Evolutionary conservation across 2,113 vertebrate genomes (phyloP), one percentile per base, ranked within the genome.

Genomic region (Ciconia boyciana): DNA sequence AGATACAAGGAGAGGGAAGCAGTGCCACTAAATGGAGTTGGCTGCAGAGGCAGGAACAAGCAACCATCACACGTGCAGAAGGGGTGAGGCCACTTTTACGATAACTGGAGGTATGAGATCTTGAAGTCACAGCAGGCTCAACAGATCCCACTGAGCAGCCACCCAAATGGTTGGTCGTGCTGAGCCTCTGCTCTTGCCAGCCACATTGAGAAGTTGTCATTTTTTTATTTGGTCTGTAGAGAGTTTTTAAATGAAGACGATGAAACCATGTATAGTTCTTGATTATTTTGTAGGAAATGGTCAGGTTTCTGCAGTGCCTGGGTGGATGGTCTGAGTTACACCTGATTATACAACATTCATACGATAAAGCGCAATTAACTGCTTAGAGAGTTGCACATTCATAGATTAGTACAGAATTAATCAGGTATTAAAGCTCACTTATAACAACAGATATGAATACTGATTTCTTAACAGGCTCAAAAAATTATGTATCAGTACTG

Each of bases 231-330:
- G 61, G 11, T 29, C 60, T 96, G 36, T n/a, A 51, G 11, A 90
- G 43, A 70, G 25, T 39, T 92, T 94, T 96, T 51, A 85, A 81
- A 65, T 72, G 3, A 62, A 92, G 61, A 31, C 54, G 52, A 48
- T 74, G 55, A 95, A 77, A 43, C 34, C n/a, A 43, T 4, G 16
- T 39, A 64, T 61, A 93, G 83, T 49, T 96, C 44, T 20, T 79
- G 62, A 24, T 65, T 79, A 77, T 20, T 78, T 39, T 25, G 77
- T 72, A 58, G 48, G 34, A 78, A 54, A 64, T 22, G 22, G 68
- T 84, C 57, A 41, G 48, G 77, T 92, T 93, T 83, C 87, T 76
- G 52, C 80, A 93, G 66, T 66, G 54, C 58, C 61, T 83, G 94
- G 64, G 91, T 78, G 68, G 84, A 96, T 93, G 78, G 69, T 75